Evolutionary conservation across 37 sponge, comb jelly and placozoan species (phyloP).

Genomic region (Chondrosia reniformis): DNA sequence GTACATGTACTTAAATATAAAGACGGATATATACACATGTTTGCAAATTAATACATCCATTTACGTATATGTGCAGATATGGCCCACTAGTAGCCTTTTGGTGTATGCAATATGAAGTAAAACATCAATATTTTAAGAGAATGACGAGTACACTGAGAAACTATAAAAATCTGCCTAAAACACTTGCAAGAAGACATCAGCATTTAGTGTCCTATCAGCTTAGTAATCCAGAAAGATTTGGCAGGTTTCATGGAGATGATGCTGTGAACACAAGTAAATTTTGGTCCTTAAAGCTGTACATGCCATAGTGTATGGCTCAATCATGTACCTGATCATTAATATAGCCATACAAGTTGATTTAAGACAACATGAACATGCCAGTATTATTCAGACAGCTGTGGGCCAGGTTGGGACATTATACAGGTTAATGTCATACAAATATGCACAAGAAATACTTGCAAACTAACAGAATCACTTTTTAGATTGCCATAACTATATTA

Average conservation of each 20-base stretch:
- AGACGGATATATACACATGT: background rate
- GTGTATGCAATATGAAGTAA: slow-evolving; percentile 71
- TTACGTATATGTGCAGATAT: slow-evolving; percentile 19
- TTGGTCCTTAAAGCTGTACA: no score
- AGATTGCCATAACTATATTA: no score
- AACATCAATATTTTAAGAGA: slow-evolving; percentile 40
- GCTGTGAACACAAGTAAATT: background rate
- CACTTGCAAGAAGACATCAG: slow-evolving; percentile 47
- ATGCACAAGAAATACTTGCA: no score
- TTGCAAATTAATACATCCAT: background rate
- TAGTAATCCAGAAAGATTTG: background rate
- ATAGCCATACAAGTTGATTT: no score
- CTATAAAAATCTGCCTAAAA: slow-evolving; percentile 51
- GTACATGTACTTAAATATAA: background rate
- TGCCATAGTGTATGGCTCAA: no score
- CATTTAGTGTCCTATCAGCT: slow-evolving; percentile 35
- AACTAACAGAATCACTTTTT: no score
- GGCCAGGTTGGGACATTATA: no score
- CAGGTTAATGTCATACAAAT: no score
- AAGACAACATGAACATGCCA: no score
- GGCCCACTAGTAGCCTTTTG: slow-evolving; percentile 47
- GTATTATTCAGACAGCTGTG: no score
- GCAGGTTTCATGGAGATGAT: background rate
- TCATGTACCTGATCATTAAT: no score
- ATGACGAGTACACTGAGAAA: slow-evolving; percentile 13